Base-by-base conservation (phyloP, 64 coral and sea anemone species). In the Catalaphyllia jardinei region DNA sequence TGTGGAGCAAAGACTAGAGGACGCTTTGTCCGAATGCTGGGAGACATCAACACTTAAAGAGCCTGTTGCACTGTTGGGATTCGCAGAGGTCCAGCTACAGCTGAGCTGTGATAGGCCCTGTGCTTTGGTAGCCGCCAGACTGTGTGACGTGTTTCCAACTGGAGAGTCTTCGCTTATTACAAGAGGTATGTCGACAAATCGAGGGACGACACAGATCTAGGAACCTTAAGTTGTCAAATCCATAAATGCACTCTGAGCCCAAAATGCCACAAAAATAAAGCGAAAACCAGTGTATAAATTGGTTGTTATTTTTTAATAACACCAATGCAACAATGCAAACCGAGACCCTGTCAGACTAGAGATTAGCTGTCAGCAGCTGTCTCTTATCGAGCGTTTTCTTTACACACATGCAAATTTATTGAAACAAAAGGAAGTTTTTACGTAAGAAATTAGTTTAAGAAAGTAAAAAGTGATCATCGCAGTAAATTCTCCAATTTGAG, bases 101-200 rank as follows among this genome's bases (percentile, higher is more conserved):
- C 57, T 96, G 39, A 96, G 87, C 29, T 89, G 86, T 90, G 91
- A 96, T 52, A 80, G 86, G n/a, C 87, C 91, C 13, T 71, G 71
- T 78, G 91, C 91, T 7, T n/a, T 86, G 31, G 39, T 96, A 4
- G 73, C 81, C 33, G 87, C 51, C 1, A 81, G 94, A 67, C 75
- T 96, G 24, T 93, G 91, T 60, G 94, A 96, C 62, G 88, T 96
- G 8, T 96, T 93, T 75, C 87, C 91, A 12, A 76, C 90, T 89
- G 91, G 87, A 65, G 84, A 79, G 25, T 88, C 94, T 27, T 63
- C 91, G 29, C 67, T 93, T 27, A 96, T 96, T 24, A 61, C 91
- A 51, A 81, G 86, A 93, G 94, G 94, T 96, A 63, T 3, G 63
- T 3, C 2, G 20, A 35, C 65, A 27, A 6, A 69, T 62, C 1